Evolutionary conservation across 2,888 invertebrate species (phyloP).

Genomic region (Drosophila recens): DNA sequence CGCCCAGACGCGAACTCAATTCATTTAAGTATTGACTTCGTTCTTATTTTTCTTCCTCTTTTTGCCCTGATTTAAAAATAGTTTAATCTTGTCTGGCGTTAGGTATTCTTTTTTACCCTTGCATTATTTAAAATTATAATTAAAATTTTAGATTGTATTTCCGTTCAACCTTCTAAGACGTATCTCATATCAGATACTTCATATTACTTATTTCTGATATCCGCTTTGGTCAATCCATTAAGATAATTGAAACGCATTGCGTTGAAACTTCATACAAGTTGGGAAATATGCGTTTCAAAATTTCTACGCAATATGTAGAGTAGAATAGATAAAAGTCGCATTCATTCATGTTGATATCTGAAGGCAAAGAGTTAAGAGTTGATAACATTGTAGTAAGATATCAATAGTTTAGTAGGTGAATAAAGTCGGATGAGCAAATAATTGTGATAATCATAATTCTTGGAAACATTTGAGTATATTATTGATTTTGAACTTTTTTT

Average conservation of each 20-base stretch:
- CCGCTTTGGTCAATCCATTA: constrained; percentile 52
- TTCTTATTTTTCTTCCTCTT: constrained; percentile 8
- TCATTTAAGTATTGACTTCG: constrained; percentile 61
- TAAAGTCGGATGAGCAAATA: background rate
- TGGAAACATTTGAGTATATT: background rate
- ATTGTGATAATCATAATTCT: background rate
- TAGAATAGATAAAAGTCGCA: constrained; percentile 4
- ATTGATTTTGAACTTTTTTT: no score
- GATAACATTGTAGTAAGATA: constrained; percentile 4
- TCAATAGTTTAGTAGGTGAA: constrained; percentile 1
- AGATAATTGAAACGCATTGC: constrained; percentile 56
- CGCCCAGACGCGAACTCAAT: constrained; percentile 69
- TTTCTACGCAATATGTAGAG: background rate
- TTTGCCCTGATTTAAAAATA: constrained; percentile 29
- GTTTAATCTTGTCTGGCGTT: constrained; percentile 21
- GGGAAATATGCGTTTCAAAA: constrained; percentile 30
- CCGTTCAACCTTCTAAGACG: constrained; percentile 9
- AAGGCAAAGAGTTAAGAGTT: background rate
- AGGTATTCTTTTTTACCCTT: background rate
- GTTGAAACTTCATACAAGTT: constrained; percentile 36
- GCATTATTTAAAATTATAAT: constrained; percentile 37
- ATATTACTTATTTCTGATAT: constrained; percentile 41
- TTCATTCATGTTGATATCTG: constrained; percentile 16
- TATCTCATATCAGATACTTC: constrained; percentile 9
- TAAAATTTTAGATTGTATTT: constrained; percentile 42